Evolutionary conservation across 2,113 vertebrate genomes (phyloP), one percentile per base, ranked within the genome.

Genomic region (Amia ocellicauda): DNA sequence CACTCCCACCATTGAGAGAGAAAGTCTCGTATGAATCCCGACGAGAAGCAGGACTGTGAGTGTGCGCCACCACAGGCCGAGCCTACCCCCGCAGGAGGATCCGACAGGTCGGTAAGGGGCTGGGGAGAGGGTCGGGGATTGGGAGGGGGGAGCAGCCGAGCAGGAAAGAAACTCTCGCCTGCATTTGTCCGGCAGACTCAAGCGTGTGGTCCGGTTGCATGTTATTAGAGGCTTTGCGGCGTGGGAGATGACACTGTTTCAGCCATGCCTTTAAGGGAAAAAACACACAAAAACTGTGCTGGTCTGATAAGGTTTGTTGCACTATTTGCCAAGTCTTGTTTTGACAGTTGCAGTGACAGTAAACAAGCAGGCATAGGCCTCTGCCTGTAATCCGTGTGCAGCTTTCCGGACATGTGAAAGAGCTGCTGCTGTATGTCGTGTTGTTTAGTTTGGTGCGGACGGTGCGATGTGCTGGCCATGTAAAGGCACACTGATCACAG

Each of bases 21-120:
- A 78, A 78, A 83, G 83, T 82, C 77, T 84, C 87, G 87, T 85
- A 89, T 89, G 86, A 88, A 85, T 89, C 63, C 87, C 86, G 87
- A 88, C 74, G 80, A 87, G 82, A 75, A 87, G 74, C 78, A 84
- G 82, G 82, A 86, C 81, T 84, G 86, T 85, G 83, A 89, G 87
- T 88, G 87, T 87, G 81, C 85, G 84, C 83, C 85, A 83, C 81
- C 85, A 81, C 84, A 86, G 87, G 87, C 87, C 81, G 78, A 85
- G 73, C 72, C 68, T 7, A 80, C 76, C 80, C 80, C 83, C 22
- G 69, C 71, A 56, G 74, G 73, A 83, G 80, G 72, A 81, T 7
- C 75, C 53, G 72, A 78, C 41, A 86, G 85, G 86, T 86, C 75
- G 77, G 84, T 63, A 70, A 28, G 50, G 53, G 3, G 53, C 57